Evolutionary conservation across 2,113 vertebrate species (phyloP).

Genomic region (Barnardius zonarius): DNA sequence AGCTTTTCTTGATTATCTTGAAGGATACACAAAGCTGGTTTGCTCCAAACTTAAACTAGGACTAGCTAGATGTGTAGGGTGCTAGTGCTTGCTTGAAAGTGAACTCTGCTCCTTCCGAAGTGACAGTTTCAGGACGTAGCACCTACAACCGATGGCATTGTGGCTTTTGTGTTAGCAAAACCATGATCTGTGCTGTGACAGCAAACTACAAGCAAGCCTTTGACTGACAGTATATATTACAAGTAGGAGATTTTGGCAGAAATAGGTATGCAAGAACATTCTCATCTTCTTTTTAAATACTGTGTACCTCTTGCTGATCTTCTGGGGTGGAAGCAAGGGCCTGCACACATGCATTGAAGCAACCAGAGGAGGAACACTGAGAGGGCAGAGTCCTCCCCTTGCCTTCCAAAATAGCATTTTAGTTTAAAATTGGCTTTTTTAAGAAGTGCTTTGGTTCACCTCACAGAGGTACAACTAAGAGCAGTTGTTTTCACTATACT

Average conservation of each 20-base stretch:
- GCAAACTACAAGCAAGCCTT: background rate
- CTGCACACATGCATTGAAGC: background rate
- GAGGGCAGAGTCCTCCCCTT: background rate
- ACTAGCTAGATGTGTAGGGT: background rate
- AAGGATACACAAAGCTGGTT: background rate
- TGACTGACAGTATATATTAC: background rate
- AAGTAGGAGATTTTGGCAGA: background rate
- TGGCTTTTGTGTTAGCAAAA: background rate
- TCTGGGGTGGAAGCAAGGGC: background rate
- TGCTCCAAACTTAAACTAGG: background rate
- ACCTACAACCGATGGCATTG: background rate
- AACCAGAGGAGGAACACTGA: background rate
- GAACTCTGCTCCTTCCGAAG: background rate
- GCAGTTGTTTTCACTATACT: background rate
- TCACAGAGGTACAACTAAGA: background rate
- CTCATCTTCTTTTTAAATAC: background rate
- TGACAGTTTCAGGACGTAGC: background rate
- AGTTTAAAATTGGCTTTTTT: background rate
- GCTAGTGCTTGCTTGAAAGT: background rate
- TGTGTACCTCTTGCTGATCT: background rate
- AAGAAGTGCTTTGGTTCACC: background rate
- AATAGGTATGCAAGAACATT: background rate
- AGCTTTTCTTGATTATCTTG: background rate
- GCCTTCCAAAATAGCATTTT: background rate
- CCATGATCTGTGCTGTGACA: fast-evolving